Evolutionary conservation across 2,797 vertebrate genomes (phyloP).

Genomic region (Hippocampus kuda): DNA sequence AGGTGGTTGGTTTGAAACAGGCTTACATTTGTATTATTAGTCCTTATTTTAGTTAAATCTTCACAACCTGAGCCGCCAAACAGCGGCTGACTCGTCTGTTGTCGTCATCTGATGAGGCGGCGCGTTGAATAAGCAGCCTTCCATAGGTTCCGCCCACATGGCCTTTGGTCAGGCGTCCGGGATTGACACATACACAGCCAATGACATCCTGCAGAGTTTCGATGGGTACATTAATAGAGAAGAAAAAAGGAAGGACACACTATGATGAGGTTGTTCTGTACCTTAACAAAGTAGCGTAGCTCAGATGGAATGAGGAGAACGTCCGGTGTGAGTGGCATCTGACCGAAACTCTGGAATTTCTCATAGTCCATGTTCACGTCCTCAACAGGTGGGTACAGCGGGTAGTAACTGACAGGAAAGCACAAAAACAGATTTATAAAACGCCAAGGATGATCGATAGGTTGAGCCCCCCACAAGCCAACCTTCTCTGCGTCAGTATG

Average conservation of each 20-base stretch:
- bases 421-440: background rate
- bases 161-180: slow-evolving; percentile 87
- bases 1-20: background rate
- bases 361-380: slow-evolving; percentile 83
- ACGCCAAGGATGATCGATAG: background rate
- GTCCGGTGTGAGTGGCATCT: slow-evolving; percentile 76
- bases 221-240: background rate
- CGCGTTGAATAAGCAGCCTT: slow-evolving; percentile 68
- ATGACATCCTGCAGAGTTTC: slow-evolving; percentile 68
- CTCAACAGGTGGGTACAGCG: slow-evolving; percentile 82
- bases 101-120: background rate
- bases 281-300: slow-evolving; percentile 89
- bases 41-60: slow-evolving; percentile 65
- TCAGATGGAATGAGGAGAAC: slow-evolving; percentile 82
- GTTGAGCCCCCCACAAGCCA: slow-evolving; percentile 4
- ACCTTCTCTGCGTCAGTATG: slow-evolving; percentile 86
- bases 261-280: slow-evolving; percentile 27
- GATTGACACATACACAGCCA: slow-evolving; percentile 85
- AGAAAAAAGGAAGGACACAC: background rate
- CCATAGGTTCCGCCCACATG: slow-evolving; percentile 84
- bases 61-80: slow-evolving; percentile 77
- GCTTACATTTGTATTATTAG: background rate
- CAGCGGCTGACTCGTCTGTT: slow-evolving; percentile 63
- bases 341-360: slow-evolving; percentile 60
- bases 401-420: slow-evolving; percentile 74